Conservation (phyloP, 1,140 invertebrate species). For the Macrotrachela quadricornifera region DNA sequence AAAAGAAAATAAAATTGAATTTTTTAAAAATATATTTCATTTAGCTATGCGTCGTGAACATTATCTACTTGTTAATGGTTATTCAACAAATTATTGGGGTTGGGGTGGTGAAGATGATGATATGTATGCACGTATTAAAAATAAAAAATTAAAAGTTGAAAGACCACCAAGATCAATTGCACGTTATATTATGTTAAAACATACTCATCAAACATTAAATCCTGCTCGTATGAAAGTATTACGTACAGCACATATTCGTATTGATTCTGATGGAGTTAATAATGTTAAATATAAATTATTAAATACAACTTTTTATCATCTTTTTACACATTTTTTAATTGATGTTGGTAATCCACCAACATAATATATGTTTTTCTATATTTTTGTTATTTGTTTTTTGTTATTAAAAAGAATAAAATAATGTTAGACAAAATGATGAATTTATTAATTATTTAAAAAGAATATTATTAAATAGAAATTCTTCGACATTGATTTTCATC, state of each 20-base stretch:
- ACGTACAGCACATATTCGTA: constrained; percentile 29
- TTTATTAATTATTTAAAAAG: too few relatives aligned
- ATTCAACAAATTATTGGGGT: constrained; percentile 6
- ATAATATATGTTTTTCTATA: constrained; percentile 10
- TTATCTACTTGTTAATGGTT: constrained; percentile 4
- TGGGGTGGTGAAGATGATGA: constrained; percentile 11
- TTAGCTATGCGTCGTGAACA: constrained; percentile 26
- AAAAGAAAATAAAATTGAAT: too few relatives aligned
- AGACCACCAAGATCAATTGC: constrained; percentile 18
- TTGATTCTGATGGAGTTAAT: constrained; percentile 34
- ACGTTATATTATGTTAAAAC: constrained; percentile 27
- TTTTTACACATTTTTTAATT: constrained; percentile 33
- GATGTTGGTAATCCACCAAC: constrained; percentile 30
- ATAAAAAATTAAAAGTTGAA: constrained; percentile 20
- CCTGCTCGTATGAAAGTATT: constrained; percentile 29
- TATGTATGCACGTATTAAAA: constrained; percentile 21
- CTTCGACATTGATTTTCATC: too few relatives aligned
- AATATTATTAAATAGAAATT: not conserved
- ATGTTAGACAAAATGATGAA: too few relatives aligned
- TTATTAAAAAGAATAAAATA: too few relatives aligned
- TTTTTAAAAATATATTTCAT: too few relatives aligned
- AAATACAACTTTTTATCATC: constrained; percentile 15
- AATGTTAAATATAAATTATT: constrained; percentile 30
- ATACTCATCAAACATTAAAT: constrained; percentile 17
- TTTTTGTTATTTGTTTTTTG: too few relatives aligned